Evolutionary conservation across 2,113 vertebrate genomes (phyloP).

Genomic region (Silurus meridionalis): DNA sequence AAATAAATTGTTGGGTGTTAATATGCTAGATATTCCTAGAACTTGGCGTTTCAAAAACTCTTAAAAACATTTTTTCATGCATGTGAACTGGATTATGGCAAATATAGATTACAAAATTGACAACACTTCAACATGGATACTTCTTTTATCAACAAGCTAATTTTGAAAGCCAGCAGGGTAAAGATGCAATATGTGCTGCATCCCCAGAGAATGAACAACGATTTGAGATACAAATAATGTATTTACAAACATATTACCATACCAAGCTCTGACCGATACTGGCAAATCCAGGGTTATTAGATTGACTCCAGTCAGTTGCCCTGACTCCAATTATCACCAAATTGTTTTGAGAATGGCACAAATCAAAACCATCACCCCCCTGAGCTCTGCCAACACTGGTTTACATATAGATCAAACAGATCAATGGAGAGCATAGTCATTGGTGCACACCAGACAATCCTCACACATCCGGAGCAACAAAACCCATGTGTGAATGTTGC

Average conservation of each 20-base stretch:
- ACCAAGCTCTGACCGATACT: not conserved
- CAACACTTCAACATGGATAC: conserved; percentile 1
- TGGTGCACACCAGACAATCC: conserved; percentile 1
- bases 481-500: conserved; percentile 9
- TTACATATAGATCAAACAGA: not conserved
- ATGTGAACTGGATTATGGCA: conserved; percentile 28
- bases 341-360: conserved; percentile 21
- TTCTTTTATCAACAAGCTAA: conserved; percentile 31
- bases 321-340: conserved; percentile 24
- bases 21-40: not conserved
- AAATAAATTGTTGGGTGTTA: too few species aligned
- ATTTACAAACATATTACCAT: not conserved
- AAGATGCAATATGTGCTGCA: not conserved
- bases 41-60: not conserved
- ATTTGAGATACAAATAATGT: not conserved
- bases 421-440: not conserved
- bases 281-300: conserved; percentile 1
- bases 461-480: not conserved
- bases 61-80: conserved; percentile 9
- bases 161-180: conserved; percentile 6
- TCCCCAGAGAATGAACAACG: not conserved
- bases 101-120: conserved; percentile 22
- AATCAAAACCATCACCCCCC: conserved; percentile 1
- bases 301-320: conserved; percentile 17
- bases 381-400: not conserved